Evolutionary conservation across 2,113 vertebrate genomes (phyloP).

Genomic region (Cyphotilapia sp.): DNA sequence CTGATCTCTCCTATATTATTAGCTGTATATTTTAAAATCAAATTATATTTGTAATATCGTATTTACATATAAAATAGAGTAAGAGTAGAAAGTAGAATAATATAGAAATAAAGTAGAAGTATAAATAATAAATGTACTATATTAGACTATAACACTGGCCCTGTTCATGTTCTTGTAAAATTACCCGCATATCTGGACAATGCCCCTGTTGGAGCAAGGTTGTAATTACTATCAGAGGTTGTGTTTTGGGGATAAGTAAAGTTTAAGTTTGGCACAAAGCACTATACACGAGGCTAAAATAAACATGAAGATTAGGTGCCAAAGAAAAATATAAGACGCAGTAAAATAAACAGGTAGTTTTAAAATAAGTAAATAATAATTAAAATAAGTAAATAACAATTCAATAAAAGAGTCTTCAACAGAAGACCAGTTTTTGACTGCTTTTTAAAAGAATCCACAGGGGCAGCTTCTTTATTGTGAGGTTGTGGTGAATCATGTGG

Average conservation of each 20-base stretch:
- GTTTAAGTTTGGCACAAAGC: neutral
- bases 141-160: neutral
- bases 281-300: neutral
- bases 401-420: neutral
- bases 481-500: neutral
- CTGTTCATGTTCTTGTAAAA: neutral
- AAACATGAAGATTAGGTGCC: neutral
- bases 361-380: neutral
- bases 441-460: neutral
- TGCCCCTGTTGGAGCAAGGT: neutral
- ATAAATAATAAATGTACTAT: neutral
- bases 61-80: neutral
- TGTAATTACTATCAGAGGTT: neutral
- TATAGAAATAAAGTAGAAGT: neutral
- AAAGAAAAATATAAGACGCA: neutral
- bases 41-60: neutral
- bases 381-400: neutral
- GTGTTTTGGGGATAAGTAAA: neutral
- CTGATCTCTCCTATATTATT: neutral
- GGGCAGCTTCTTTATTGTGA: neutral
- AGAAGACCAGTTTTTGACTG: neutral
- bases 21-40: neutral
- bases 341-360: neutral
- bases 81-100: neutral
- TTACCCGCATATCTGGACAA: neutral